Conservation (phyloP, 2,888 invertebrate genomes). For the Aspidiotus rigidus region DNA sequence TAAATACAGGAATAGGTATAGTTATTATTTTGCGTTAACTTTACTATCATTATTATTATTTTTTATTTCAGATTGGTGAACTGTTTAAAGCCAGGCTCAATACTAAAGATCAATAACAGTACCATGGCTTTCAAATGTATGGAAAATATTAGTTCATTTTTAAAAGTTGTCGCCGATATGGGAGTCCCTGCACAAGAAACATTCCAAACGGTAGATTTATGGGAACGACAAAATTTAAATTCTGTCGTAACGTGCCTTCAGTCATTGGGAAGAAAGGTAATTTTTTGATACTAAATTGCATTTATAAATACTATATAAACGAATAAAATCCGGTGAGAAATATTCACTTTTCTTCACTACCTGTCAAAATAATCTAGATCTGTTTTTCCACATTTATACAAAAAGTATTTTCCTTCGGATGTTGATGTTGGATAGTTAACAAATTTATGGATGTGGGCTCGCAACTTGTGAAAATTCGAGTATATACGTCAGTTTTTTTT, state of each 20-base stretch:
- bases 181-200: slow-evolving; percentile 91
- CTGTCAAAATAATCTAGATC: too few relatives aligned
- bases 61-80: slow-evolving; percentile 63
- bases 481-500: too few relatives aligned
- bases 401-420: too few relatives aligned
- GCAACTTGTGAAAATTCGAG: too few relatives aligned
- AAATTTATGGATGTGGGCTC: too few relatives aligned
- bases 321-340: too few relatives aligned
- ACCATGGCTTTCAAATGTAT: slow-evolving; percentile 95
- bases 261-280: slow-evolving; percentile 86
- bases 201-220: slow-evolving; percentile 94
- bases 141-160: slow-evolving; percentile 95
- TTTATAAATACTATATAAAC: too few relatives aligned
- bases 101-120: slow-evolving; percentile 86
- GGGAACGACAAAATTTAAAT: slow-evolving; percentile 92
- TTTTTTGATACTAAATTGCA: not conserved
- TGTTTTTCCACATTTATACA: too few relatives aligned
- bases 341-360: too few relatives aligned
- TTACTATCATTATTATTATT: not conserved
- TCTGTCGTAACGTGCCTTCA: slow-evolving; percentile 92
- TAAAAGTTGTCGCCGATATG: slow-evolving; percentile 69
- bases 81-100: slow-evolving; percentile 68
- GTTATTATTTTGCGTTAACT: too few relatives aligned
- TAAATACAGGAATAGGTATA: too few relatives aligned
- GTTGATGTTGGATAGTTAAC: too few relatives aligned